These are phyloP conservation scores for Ciconia nigra DNA, from an alignment of 2,797 vertebrate species.

Conservation along the genomic window DNA sequence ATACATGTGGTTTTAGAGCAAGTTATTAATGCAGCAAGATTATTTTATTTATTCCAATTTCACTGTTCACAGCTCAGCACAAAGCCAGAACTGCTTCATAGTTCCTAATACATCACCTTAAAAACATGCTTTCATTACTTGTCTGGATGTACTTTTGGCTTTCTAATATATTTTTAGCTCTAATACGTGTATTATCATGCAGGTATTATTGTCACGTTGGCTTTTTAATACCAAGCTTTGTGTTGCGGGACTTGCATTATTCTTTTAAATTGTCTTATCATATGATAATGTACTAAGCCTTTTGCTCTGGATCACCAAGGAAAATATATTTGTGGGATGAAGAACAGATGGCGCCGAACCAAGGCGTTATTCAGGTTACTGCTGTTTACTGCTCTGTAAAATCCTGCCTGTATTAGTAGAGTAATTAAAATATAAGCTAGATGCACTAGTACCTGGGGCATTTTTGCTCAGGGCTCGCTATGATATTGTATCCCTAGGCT, in stretches of 20 bases:
- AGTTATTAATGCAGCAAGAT: not conserved
- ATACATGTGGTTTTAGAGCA: not conserved
- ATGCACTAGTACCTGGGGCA: not conserved
- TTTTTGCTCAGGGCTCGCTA: not conserved
- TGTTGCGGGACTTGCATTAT: constrained; percentile 25
- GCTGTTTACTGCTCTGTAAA: constrained; percentile 35
- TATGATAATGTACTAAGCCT: not conserved
- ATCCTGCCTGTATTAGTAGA: not conserved
- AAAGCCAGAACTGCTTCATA: not conserved
- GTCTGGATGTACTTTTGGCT: not conserved
- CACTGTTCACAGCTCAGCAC: constrained; percentile 4
- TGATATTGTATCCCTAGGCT: not conserved
- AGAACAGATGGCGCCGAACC: constrained; percentile 44
- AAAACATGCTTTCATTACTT: not conserved
- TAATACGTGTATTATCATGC: not conserved
- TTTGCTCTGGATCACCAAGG: not conserved
- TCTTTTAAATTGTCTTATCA: constrained; percentile 38
- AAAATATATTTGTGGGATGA: constrained; percentile 16
- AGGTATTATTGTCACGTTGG: not conserved
- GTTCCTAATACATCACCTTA: not conserved
- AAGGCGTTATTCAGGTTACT: not conserved
- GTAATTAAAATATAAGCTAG: not conserved
- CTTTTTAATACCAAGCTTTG: not conserved
- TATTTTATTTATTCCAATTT: constrained; percentile 30
- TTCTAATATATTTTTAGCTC: constrained; percentile 2